A percentile compares a stretch with the other conserved stretches of the same genome.
Evolutionary conservation across 2,113 vertebrate species (phyloP).

Genomic region (Typhlomys cinereus): DNA sequence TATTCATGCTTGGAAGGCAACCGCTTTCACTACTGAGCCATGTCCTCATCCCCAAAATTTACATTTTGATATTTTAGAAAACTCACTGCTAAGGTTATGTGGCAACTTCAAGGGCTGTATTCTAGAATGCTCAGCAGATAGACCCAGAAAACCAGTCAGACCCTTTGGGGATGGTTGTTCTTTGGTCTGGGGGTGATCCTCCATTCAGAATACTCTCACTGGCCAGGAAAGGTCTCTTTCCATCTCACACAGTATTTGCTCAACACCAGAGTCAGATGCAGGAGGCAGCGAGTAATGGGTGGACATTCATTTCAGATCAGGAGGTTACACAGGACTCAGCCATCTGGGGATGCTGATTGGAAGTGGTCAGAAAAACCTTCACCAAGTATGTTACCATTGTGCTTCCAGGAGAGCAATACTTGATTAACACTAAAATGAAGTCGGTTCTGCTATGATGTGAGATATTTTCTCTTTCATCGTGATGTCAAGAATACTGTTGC

Average conservation of each 20-base stretch:
- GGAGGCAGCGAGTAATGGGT: fast-evolving
- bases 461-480: not conserved
- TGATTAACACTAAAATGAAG: not conserved
- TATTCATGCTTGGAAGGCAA: not conserved
- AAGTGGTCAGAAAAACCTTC: not conserved
- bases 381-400: not conserved
- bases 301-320: not conserved
- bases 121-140: not conserved
- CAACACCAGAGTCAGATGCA: fast-evolving
- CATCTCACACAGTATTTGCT: fast-evolving
- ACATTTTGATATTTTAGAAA: not conserved
- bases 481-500: not conserved
- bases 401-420: not conserved
- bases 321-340: too few species aligned
- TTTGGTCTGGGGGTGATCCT: not conserved
- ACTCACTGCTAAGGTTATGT: not conserved
- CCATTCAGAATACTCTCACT: not conserved
- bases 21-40: too few species aligned
- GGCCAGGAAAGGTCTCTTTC: not conserved
- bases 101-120: not conserved
- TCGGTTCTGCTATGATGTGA: not conserved
- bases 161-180: not conserved
- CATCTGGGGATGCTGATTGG: not conserved
- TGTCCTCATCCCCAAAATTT: too few species aligned
- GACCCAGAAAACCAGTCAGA: not conserved